Evolutionary conservation across 53 echinoderm and acorn worm genomes (phyloP).

Genomic region (Echinarachnius parma): DNA sequence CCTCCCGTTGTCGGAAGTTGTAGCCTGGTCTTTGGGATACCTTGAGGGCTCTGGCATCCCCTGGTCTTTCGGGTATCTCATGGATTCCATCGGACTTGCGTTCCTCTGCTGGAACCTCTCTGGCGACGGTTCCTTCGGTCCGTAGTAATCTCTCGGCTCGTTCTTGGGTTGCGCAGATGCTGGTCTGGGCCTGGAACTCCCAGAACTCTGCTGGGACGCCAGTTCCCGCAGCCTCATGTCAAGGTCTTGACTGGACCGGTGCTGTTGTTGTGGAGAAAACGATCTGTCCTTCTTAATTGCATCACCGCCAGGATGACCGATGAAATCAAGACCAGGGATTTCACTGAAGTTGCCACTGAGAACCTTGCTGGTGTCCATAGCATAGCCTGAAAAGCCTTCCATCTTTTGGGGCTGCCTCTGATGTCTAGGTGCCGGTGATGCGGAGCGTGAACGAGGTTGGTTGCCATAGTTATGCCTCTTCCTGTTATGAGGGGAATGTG

Average conservation of each 20-base stretch:
- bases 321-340: constrained; percentile 41
- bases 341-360: constrained; percentile 19
- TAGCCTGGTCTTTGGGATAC: constrained; percentile 15
- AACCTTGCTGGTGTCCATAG: constrained; percentile 12
- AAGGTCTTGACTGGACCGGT: constrained; percentile 44
- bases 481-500: constrained; percentile 17
- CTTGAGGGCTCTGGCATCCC: constrained; percentile 2
- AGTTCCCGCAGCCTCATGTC: constrained; percentile 57
- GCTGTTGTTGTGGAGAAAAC: no score
- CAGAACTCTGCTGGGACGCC: constrained; percentile 25
- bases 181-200: constrained; percentile 7
- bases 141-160: constrained; percentile 10
- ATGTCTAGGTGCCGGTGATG: constrained; percentile 8
- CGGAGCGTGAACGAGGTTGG: constrained; percentile 14
- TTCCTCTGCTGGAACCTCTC: constrained; percentile 1
- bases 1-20: constrained; percentile 1
- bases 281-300: not conserved
- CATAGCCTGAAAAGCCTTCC: no score
- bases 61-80: no score
- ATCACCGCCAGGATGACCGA: not conserved
- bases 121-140: not conserved
- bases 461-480: not conserved
- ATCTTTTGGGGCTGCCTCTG: not conserved
- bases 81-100: not conserved
- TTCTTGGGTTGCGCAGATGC: constrained; percentile 1